phyloP scores from a whole-genome alignment of 1,140 invertebrate species.

The Cydia splendana region DNA sequence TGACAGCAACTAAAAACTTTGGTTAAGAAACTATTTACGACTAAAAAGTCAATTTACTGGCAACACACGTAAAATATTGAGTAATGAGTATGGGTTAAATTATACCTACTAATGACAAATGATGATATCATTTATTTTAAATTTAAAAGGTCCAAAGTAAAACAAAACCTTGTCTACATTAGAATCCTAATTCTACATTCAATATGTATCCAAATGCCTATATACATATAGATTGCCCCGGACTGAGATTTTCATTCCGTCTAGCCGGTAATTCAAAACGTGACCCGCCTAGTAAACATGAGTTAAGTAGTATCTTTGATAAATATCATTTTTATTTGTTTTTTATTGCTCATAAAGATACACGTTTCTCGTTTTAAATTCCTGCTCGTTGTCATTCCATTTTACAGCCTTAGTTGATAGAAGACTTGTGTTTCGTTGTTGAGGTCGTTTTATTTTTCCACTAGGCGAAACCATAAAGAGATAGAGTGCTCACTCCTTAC shows the following conservation, averaged over 20 bases:
- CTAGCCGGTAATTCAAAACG: constrained; percentile 24
- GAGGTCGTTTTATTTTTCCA: background rate
- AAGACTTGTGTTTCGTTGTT: background rate
- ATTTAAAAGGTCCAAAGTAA: background rate
- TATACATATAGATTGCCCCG: constrained; percentile 4
- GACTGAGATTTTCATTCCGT: constrained; percentile 17
- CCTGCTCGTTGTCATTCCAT: background rate
- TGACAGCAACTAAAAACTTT: too few relatives aligned
- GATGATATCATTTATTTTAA: background rate
- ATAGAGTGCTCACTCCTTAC: too few relatives aligned
- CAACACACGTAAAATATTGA: too few relatives aligned
- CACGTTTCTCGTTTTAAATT: constrained; percentile 13
- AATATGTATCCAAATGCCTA: constrained; percentile 3
- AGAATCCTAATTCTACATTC: background rate
- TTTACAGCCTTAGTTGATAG: background rate
- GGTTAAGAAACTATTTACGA: too few relatives aligned
- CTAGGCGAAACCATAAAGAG: background rate
- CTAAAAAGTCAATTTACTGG: too few relatives aligned
- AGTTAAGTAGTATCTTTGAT: constrained; percentile 28
- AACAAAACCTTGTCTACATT: background rate
- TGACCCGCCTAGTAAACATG: background rate
- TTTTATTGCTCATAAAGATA: constrained; percentile 26
- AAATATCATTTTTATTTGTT: constrained; percentile 31
- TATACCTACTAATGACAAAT: background rate
- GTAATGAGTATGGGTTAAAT: too few relatives aligned